Base-by-base conservation (phyloP, 1,140 invertebrate species). In the Reticulitermes speratus region DNA sequence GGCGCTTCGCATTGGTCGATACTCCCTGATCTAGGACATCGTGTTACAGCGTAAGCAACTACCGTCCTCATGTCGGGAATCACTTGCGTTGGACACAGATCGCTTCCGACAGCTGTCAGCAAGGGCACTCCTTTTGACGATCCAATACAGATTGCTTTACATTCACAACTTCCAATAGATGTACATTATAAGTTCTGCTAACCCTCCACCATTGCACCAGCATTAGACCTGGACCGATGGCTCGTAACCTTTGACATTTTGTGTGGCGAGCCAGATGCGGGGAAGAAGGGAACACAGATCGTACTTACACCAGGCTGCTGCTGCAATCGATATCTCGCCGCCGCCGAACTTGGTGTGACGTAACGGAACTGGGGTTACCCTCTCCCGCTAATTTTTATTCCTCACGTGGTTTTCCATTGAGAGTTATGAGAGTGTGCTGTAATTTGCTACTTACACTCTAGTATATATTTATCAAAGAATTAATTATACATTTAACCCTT, bases 321-420 rank as follows among this genome's bases (percentile, higher is more conserved):
- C 59, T 8, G 11, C n/a, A 75, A 75, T 75, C 65, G 65, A 75
- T 75, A 75, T 75, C 65, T 75, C 65, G 65, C 65, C 25, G 65
- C 65, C 65, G 65, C 65, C 65, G 65, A 12, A 75, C 65, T 75
- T 75, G 65, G 65, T 75, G 65, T 75, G 65, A 75, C 65, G 65
- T 75, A 25, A 75, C 65, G 12, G 65, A 75, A 75, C n/a, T 75
- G 65, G 65, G 65, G 65, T 25, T 75, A 0, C 65, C 65, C n/a
- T 30, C 65, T 30, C n/a, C n/a, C 65, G 25, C 65, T n/a, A 7
- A 6, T 30, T 25, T 1, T 75, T 30, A 75, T 30, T 30, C n/a
- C n/a, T 75, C 65, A 75, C 65, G n/a, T 75, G 65, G 65, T 75
- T 75, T 55, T 55, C 52, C 19, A 21, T 5, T 5, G 19, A 55